Evolutionary conservation across 2,113 vertebrate genomes (phyloP), one percentile per base, ranked within the genome.

Genomic region (Sander lucioperca): DNA sequence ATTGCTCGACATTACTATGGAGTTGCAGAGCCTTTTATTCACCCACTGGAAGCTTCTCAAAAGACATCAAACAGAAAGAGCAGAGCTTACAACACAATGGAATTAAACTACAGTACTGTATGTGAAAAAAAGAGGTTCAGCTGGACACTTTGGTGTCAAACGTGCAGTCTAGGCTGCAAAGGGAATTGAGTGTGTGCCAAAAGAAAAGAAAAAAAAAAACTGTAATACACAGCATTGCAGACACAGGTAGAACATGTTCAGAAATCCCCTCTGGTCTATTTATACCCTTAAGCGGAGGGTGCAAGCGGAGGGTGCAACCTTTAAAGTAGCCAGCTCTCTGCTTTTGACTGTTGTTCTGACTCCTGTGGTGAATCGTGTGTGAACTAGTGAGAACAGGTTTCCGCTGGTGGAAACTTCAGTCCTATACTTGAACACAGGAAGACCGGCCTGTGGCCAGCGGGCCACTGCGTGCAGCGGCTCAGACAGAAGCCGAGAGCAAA

Each of bases 331-430:
- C 30, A 66, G 15, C 62, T 69, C 48, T 56, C 0, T 6, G 45
- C 19, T 2, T 51, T 21, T 56, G 19, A 48, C 4, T 51, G 18
- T 61, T 57, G 77, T 53, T 80, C 56, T 57, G 53, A 53, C 30
- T 69, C 0, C 2, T 83, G 86, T 66, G 63, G 83, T 80, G 45
- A 45, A 58, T 6, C 50, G 23, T 9, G 68, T 78, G 58, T 57
- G 27, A 74, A 15, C 15, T 16, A 25, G 11, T 23, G 50, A 13
- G n/a, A 56, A 16, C 61, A 27, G 47, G 30, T 86, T 83, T 89
- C 80, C 23, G 21, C 68, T 70, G 39, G 1, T 88, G 83, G 83
- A 88, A 88, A 88, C 80, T 86, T 80, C 5, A 70, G 39, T 8
- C 57, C 25, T 58, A 5, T 43, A 0, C 36, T 30, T 23, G 27